Conservation (phyloP, 2,113 vertebrate species). For the Cheirogaleus medius region DNA sequence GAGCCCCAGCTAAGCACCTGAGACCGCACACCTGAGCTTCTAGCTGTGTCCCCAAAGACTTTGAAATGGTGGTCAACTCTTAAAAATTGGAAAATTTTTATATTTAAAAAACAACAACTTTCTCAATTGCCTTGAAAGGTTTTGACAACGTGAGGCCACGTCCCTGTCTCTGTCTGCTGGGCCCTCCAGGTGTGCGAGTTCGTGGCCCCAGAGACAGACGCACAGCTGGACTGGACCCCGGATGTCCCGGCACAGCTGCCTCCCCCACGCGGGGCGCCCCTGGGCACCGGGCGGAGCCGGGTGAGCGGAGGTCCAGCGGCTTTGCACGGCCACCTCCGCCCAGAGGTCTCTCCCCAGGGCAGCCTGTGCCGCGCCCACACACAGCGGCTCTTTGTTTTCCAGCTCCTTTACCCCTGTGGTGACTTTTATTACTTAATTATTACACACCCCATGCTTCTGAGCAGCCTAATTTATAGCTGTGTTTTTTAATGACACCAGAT, state of each 20-base stretch:
- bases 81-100: not conserved
- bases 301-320: not conserved
- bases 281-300: not conserved
- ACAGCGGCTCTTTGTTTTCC: constrained; percentile 80
- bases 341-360: constrained; percentile 28
- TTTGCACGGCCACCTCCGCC: not conserved
- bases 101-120: not conserved
- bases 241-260: not conserved
- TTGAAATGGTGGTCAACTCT: not conserved
- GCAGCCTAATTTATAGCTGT: constrained; percentile 85
- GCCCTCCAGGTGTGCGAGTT: not conserved
- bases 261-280: fast-evolving
- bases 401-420: constrained; percentile 85
- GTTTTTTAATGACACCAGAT: constrained; percentile 84
- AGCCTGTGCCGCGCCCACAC: constrained; percentile 78
- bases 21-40: not conserved
- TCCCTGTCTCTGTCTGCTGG: not conserved
- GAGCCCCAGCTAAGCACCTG: no score
- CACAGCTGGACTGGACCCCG: not conserved
- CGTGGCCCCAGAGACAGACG: not conserved
- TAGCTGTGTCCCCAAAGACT: not conserved
- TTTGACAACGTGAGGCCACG: fast-evolving
- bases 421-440: constrained; percentile 99
- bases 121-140: not conserved
- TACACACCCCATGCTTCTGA: constrained; percentile 90